Conservation (phyloP, 2,888 invertebrate genomes). For the Tupiocoris notatus region DNA sequence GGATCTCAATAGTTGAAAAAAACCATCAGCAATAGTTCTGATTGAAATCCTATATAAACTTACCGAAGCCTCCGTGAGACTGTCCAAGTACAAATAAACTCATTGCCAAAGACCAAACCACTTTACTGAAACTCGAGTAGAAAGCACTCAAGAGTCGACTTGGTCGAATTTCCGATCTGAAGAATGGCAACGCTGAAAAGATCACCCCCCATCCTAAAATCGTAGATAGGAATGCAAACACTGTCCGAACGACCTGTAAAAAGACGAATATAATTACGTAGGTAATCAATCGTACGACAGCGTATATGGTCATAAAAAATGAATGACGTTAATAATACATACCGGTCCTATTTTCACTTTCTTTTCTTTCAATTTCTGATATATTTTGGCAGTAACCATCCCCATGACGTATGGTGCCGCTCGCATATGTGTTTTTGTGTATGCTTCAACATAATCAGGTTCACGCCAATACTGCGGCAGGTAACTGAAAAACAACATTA, state of each 20-base stretch:
- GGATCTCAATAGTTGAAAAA: too few relatives aligned
- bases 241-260: background rate
- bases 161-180: constrained; percentile 50
- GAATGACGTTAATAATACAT: constrained; percentile 19
- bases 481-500: constrained; percentile 47
- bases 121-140: constrained; percentile 53
- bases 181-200: constrained; percentile 53
- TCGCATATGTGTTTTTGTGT: constrained; percentile 50
- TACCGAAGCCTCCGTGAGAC: constrained; percentile 53
- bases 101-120: constrained; percentile 52
- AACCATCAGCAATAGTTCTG: too few relatives aligned
- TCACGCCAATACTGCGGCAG: constrained; percentile 46
- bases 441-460: constrained; percentile 47
- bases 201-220: constrained; percentile 46
- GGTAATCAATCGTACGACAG: background rate
- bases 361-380: constrained; percentile 43
- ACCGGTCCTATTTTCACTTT: constrained; percentile 13
- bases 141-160: constrained; percentile 51
- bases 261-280: background rate
- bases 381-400: constrained; percentile 48
- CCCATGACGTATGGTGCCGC: constrained; percentile 50
- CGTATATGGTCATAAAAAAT: background rate
- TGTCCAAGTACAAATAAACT: constrained; percentile 53
- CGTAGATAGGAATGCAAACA: constrained; percentile 2
- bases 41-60: too few relatives aligned